Percentiles rank a stretch among this genome's conserved stretches.
Conservation (phyloP, 2,113 vertebrate species). For the Leptocoma aspasia region DNA sequence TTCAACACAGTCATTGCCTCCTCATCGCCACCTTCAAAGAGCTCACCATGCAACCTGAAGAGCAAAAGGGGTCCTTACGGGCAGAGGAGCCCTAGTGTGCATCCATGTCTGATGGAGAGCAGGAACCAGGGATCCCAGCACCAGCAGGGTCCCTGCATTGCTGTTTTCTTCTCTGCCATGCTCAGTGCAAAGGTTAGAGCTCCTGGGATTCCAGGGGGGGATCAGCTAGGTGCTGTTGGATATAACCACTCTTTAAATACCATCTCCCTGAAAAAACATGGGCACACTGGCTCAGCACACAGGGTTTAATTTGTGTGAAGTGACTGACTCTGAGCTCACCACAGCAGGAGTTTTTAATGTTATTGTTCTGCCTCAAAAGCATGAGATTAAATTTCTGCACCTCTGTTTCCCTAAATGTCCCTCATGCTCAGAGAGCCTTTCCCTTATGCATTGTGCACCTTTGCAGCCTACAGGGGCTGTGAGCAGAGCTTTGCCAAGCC, state of each 20-base stretch:
- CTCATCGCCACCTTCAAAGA: not conserved
- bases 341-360: constrained; percentile 1
- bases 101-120: not conserved
- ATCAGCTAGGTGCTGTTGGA: not conserved
- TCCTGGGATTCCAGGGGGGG: constrained; percentile 36
- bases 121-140: not conserved
- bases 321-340: not conserved
- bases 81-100: not conserved
- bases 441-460: not conserved
- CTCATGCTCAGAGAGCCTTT: not conserved
- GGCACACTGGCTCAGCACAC: not conserved
- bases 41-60: not conserved
- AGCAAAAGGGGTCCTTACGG: not conserved
- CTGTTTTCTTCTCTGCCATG: constrained; percentile 36
- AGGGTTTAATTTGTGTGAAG: not conserved
- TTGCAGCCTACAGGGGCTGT: not conserved
- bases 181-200: not conserved
- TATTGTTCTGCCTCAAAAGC: not conserved
- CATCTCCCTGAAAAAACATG: not conserved
- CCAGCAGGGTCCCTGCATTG: not conserved
- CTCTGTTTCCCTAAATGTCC: not conserved
- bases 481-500: not conserved
- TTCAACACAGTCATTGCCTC: not conserved
- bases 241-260: constrained; percentile 34
- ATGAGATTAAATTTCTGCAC: not conserved